Percentiles rank a stretch among this genome's conserved stretches.
Conservation (phyloP, 53 echinoderm and acorn worm genomes). For the Glandiceps talaboti region DNA sequence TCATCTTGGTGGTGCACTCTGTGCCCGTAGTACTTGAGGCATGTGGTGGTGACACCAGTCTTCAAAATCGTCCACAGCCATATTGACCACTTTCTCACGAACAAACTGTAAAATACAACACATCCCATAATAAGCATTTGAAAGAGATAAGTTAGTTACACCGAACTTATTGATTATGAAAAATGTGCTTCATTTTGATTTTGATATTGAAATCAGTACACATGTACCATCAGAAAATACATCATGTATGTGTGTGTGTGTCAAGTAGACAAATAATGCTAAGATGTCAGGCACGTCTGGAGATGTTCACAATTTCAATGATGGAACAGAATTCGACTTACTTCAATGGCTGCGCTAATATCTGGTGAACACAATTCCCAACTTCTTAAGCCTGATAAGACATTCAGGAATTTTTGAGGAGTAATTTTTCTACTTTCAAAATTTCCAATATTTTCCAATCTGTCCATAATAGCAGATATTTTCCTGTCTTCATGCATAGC, state of each 20-base stretch:
- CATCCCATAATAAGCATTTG: background rate
- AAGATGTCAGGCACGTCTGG: too few relatives aligned
- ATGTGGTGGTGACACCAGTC: conserved; percentile 85
- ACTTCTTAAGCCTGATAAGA: conserved; percentile 57
- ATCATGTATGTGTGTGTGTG: too few relatives aligned
- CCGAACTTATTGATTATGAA: too few relatives aligned
- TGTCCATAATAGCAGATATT: conserved; percentile 68
- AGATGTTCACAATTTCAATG: too few relatives aligned
- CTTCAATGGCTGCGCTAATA: conserved; percentile 89
- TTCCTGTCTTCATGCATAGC: conserved; percentile 48
- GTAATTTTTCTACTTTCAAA: conserved; percentile 91
- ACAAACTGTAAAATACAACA: conserved; percentile 59
- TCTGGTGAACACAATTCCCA: conserved; percentile 97
- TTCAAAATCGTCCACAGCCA: conserved; percentile 92
- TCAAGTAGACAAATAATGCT: too few relatives aligned
- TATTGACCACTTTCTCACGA: conserved; percentile 80
- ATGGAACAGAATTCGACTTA: too few relatives aligned
- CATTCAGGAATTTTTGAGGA: conserved; percentile 87
- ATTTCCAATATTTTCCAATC: conserved; percentile 82
- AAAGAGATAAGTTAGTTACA: too few relatives aligned
- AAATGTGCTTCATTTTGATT: too few relatives aligned
- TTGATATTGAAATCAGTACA: too few relatives aligned
- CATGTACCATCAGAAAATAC: too few relatives aligned
- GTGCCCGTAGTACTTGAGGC: conserved; percentile 57
- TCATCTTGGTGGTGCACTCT: conserved; percentile 69